These are phyloP conservation scores for Eristalinus sepulchralis DNA, from an alignment of 2,888 invertebrate species.

Conservation along the genomic window DNA sequence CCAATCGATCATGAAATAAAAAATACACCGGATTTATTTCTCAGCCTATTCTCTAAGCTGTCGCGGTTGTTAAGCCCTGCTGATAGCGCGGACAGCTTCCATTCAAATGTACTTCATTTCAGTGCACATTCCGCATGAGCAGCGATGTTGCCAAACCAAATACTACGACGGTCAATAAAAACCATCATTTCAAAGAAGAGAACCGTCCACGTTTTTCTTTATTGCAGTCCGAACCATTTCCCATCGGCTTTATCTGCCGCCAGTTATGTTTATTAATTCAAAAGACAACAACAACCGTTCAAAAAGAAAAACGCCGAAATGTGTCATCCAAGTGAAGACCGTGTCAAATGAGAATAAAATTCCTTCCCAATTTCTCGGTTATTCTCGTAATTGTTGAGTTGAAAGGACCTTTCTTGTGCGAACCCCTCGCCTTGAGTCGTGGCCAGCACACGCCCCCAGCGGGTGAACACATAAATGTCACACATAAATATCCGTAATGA, in stretches of 20 bases:
- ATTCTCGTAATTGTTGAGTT: conserved; percentile 53
- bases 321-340: conserved; percentile 21
- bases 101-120: neutral
- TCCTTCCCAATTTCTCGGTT: conserved; percentile 50
- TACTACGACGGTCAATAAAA: neutral
- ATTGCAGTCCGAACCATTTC: neutral
- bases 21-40: neutral
- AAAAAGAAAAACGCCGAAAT: neutral
- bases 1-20: too few relatives aligned
- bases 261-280: neutral
- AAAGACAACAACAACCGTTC: neutral
- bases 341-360: conserved; percentile 12
- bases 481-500: conserved; percentile 61
- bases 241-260: neutral
- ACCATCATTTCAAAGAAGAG: neutral
- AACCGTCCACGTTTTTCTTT: neutral
- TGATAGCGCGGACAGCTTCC: neutral
- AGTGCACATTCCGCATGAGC: neutral
- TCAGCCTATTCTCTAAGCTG: neutral
- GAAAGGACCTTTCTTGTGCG: conserved; percentile 37
- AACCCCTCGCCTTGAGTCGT: neutral
- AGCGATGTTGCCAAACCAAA: neutral
- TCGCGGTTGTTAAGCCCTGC: neutral
- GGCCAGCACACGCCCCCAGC: neutral
- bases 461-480: conserved; percentile 27